Conservation (phyloP, 2,113 vertebrate species). For the Pteronura brasiliensis region DNA sequence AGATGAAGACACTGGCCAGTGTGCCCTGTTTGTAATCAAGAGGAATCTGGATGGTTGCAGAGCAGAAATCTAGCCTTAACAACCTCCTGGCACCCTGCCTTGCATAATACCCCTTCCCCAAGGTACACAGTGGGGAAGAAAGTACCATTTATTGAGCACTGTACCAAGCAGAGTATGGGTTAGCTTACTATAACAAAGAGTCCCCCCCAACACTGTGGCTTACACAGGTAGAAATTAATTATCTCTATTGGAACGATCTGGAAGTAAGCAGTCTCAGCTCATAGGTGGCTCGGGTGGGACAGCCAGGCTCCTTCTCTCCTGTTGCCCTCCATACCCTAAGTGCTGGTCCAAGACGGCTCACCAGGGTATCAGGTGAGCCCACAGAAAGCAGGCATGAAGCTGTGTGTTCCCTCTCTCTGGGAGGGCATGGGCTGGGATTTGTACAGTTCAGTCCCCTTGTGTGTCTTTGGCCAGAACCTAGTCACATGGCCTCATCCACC, state of each 20-base stretch:
- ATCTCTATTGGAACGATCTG: background rate
- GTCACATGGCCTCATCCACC: background rate
- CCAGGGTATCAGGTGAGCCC: background rate
- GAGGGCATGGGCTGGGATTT: background rate
- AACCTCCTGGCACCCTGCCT: fast-evolving
- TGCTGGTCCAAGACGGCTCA: background rate
- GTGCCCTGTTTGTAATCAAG: background rate
- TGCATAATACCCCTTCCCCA: background rate
- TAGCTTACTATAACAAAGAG: background rate
- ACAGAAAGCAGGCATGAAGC: background rate
- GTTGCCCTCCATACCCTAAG: background rate
- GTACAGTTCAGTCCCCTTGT: background rate
- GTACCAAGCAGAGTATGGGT: background rate
- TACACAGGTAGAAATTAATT: background rate
- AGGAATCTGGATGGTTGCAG: background rate
- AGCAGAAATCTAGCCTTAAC: background rate
- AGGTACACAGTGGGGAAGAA: background rate
- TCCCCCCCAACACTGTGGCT: background rate
- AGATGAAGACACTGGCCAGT: background rate
- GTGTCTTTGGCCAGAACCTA: background rate
- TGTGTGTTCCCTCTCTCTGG: fast-evolving
- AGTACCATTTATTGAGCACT: background rate
- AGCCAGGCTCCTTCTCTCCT: no score
- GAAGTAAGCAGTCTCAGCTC: background rate
- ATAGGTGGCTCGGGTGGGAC: background rate